Evolutionary conservation across 2,797 vertebrate species (phyloP).

Genomic region (Hydrocynus forskahlii): DNA sequence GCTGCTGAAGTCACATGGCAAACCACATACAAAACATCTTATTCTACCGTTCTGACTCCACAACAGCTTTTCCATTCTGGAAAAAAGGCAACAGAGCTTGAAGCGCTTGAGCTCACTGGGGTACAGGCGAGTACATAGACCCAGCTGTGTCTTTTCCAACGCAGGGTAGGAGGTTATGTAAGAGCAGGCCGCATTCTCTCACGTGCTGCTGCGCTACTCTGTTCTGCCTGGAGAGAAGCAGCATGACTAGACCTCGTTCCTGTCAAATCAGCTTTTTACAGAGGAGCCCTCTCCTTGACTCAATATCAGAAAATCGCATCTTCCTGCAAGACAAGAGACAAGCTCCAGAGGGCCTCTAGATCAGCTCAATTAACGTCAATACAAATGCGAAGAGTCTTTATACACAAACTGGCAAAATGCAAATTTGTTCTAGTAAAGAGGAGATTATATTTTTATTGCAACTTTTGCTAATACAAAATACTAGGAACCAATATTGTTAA

Average conservation of each 20-base stretch:
- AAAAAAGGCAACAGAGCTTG: not conserved
- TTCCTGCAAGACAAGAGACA: no score
- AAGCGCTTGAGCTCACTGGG: not conserved
- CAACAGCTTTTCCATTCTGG: not conserved
- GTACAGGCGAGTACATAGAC: not conserved
- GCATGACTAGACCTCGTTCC: not conserved
- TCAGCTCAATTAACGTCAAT: no score
- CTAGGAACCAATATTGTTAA: no score
- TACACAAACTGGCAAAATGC: no score
- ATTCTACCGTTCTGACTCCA: not conserved
- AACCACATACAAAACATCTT: not conserved
- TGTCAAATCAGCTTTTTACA: not conserved
- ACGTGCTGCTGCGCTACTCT: not conserved
- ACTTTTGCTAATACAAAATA: no score
- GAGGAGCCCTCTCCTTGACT: not conserved
- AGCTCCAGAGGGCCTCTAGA: no score
- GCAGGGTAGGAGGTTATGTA: conserved; percentile 3
- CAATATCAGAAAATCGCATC: no score
- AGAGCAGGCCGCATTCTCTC: not conserved
- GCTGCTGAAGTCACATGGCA: not conserved
- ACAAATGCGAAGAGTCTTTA: no score
- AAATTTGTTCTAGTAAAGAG: no score
- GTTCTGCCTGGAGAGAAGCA: conserved; percentile 5
- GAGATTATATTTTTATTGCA: no score
- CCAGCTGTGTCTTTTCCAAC: not conserved